These are phyloP conservation scores for Thumatha senex DNA, from an alignment of 2,888 invertebrate genomes.

Conservation along the genomic window DNA sequence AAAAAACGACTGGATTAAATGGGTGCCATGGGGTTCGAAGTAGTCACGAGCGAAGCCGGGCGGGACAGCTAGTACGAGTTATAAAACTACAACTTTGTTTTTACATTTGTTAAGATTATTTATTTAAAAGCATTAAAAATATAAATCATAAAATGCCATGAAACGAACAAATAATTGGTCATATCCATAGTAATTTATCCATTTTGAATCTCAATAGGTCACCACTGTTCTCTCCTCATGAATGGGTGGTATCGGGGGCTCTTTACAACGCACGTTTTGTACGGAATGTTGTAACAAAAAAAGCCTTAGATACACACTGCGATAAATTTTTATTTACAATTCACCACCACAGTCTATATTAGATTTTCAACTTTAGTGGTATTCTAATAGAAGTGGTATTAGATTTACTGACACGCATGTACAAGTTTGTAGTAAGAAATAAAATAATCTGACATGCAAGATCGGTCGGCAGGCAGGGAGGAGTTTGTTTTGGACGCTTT, in stretches of 20 bases:
- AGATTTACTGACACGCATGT: slow-evolving; percentile 13
- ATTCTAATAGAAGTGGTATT: slow-evolving; percentile 15
- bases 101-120: no score
- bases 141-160: no score
- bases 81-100: no score
- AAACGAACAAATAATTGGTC: slow-evolving; percentile 3
- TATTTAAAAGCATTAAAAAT: no score
- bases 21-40: no score
- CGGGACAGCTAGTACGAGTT: no score
- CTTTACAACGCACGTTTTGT: slow-evolving; percentile 82
- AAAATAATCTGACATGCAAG: slow-evolving; percentile 69
- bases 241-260: slow-evolving; percentile 82
- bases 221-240: slow-evolving; percentile 80
- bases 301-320: slow-evolving; percentile 78
- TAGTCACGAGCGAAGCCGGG: no score
- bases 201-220: slow-evolving; percentile 78
- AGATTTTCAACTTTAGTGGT: slow-evolving; percentile 38
- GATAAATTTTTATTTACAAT: slow-evolving; percentile 57
- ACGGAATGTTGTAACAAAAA: slow-evolving; percentile 81
- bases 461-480: slow-evolving; percentile 69
- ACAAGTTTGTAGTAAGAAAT: slow-evolving; percentile 53
- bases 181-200: slow-evolving; percentile 54
- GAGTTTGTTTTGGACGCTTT: slow-evolving; percentile 78
- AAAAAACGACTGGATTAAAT: no score
- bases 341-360: slow-evolving; percentile 12